A percentile compares a stretch with the other conserved stretches of the same genome.
Conservation (phyloP, 2,888 invertebrate genomes). For the Drosophila austrosaltans region DNA sequence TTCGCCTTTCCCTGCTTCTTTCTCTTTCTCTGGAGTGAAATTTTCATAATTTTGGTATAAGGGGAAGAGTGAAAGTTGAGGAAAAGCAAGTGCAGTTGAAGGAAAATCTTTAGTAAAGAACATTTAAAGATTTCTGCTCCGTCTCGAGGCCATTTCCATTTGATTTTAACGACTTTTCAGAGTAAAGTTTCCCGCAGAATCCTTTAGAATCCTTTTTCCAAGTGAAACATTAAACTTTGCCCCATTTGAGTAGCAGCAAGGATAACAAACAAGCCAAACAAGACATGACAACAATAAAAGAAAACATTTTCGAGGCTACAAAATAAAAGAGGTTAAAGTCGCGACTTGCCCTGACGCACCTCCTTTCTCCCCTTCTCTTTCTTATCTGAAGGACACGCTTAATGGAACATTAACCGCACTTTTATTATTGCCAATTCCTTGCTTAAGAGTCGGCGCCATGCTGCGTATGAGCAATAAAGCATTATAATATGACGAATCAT, state of each 20-base stretch:
- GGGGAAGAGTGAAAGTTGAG: neutral
- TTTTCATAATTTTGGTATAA: constrained; percentile 6
- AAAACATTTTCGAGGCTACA: constrained; percentile 41
- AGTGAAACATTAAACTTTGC: constrained; percentile 48
- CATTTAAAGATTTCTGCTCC: neutral
- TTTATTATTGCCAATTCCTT: constrained; percentile 6
- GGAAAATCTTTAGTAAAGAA: constrained; percentile 6
- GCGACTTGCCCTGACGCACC: neutral
- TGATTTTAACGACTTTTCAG: constrained; percentile 35
- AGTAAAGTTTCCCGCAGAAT: constrained; percentile 39
- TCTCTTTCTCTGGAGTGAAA: constrained; percentile 12
- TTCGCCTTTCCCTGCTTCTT: neutral
- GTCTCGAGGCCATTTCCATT: constrained; percentile 31
- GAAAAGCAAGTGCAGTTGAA: neutral
- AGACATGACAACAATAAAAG: constrained; percentile 12
- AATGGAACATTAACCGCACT: constrained; percentile 21
- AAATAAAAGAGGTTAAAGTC: constrained; percentile 22
- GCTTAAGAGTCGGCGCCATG: neutral
- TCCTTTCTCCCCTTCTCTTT: neutral
- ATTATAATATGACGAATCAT: constrained; percentile 2
- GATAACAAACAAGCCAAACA: constrained; percentile 22
- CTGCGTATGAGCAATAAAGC: constrained; percentile 9
- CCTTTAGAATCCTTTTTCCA: constrained; percentile 23
- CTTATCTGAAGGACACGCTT: neutral
- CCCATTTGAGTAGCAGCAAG: constrained; percentile 23